A percentile compares a stretch with the other conserved stretches of the same genome.
These are phyloP conservation scores for Centropristis striata DNA, from an alignment of 2,113 vertebrate species.

Conservation along the genomic window DNA sequence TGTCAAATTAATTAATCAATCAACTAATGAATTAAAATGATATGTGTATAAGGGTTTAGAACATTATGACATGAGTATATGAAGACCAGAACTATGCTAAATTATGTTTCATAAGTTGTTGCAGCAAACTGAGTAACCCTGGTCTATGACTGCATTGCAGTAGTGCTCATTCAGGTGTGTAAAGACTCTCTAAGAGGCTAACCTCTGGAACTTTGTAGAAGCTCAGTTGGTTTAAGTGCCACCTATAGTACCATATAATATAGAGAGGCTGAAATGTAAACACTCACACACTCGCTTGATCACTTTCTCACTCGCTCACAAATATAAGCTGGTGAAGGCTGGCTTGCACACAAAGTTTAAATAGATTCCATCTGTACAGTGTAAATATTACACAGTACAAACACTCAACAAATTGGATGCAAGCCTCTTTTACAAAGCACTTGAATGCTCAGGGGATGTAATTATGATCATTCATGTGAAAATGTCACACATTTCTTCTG, in stretches of 20 bases:
- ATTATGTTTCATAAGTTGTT: no score
- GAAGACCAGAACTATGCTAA: no score
- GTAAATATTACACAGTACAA: background rate
- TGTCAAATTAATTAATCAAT: no score
- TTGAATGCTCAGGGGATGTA: background rate
- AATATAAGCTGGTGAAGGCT: background rate
- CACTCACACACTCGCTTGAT: no score
- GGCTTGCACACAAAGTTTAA: background rate
- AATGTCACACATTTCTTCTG: no score
- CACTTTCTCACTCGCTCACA: background rate
- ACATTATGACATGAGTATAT: no score
- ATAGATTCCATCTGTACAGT: background rate
- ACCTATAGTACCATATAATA: background rate
- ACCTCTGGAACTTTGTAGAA: background rate
- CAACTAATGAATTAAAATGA: no score
- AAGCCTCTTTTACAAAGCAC: background rate
- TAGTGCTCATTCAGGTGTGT: background rate
- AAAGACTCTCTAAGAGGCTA: background rate
- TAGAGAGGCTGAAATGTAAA: background rate
- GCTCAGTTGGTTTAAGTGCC: background rate
- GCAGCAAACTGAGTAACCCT: no score
- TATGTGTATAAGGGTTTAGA: no score
- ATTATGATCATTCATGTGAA: background rate
- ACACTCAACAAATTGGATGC: background rate
- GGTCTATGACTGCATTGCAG: background rate